phyloP scores from a whole-genome alignment of 2,888 invertebrate genomes.

The Cryptocheilus praepositus region DNA sequence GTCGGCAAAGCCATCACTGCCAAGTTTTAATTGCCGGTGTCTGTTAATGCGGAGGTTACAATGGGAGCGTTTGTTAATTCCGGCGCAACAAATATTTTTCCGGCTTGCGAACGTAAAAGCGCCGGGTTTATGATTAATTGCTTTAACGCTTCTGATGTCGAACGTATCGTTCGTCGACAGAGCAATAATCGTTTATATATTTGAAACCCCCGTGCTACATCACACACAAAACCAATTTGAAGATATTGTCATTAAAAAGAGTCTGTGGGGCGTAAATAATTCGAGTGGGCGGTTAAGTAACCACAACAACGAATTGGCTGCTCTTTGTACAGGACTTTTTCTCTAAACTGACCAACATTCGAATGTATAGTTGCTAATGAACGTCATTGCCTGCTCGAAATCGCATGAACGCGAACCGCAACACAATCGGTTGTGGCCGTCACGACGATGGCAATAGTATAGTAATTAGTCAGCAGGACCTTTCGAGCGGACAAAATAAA shows the following conservation, averaged over 20 bases:
- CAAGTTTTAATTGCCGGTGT: slow-evolving; percentile 57
- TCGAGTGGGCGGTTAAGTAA: too few relatives aligned
- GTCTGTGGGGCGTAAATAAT: too few relatives aligned
- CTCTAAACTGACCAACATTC: too few relatives aligned
- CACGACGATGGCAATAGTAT: slow-evolving; percentile 13
- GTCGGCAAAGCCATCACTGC: slow-evolving; percentile 38
- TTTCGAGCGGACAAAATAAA: slow-evolving; percentile 44
- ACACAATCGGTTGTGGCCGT: too few relatives aligned
- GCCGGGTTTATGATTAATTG: neutral
- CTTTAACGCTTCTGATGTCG: slow-evolving; percentile 3
- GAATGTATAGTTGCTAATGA: neutral
- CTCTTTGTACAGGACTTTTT: too few relatives aligned
- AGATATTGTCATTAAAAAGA: too few relatives aligned
- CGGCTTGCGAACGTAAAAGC: neutral
- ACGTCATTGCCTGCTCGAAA: neutral
- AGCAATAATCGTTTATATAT: neutral
- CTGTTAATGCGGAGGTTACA: slow-evolving; percentile 41
- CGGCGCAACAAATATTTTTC: slow-evolving; percentile 18
- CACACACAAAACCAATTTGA: neutral
- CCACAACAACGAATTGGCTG: too few relatives aligned
- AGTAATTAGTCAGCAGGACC: slow-evolving; percentile 37
- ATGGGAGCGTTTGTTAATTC: slow-evolving; percentile 29
- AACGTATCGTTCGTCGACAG: neutral
- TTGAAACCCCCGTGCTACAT: slow-evolving; percentile 1
- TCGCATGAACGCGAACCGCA: too few relatives aligned